Percentiles rank a stretch among this genome's conserved stretches.
These are phyloP conservation scores for Pyrrhura leucotis DNA, from an alignment of 2,797 vertebrate species.

Conservation along the genomic window DNA sequence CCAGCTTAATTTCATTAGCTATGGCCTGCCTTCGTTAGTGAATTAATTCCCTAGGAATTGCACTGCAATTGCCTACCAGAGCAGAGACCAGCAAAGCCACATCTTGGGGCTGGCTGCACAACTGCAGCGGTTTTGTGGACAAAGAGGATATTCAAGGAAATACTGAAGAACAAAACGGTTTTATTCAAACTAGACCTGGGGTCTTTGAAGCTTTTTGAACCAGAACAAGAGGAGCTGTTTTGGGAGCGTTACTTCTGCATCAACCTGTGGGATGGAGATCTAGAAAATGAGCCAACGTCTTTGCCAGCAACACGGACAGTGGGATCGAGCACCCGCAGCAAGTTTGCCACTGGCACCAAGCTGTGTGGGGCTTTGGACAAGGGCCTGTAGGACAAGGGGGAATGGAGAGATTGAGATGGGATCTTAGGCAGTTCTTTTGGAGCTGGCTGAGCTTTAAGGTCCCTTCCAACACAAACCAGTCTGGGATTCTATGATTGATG, in stretches of 20 bases:
- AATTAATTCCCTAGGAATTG: conserved; percentile 29
- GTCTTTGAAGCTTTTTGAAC: not conserved
- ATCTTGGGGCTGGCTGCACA: not conserved
- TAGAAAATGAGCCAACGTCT: not conserved
- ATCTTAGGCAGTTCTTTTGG: not conserved
- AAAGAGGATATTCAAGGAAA: not conserved
- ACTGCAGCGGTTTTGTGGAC: not conserved
- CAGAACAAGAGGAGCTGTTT: not conserved
- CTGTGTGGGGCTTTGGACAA: not conserved
- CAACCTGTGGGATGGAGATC: not conserved
- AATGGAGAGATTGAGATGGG: not conserved
- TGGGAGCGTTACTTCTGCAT: not conserved
- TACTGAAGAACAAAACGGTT: not conserved
- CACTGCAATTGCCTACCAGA: not conserved
- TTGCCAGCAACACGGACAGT: not conserved
- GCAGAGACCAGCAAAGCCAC: not conserved
- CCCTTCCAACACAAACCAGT: not conserved
- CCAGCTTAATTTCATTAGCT: conserved; percentile 36
- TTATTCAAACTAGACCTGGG: not conserved
- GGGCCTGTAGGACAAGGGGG: not conserved
- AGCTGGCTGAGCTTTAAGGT: not conserved
- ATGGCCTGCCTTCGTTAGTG: conserved; percentile 22
- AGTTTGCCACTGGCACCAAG: not conserved
- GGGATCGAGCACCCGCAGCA: not conserved
- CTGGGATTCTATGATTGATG: not conserved